Percentiles rank a stretch among this genome's conserved stretches.
Evolutionary conservation across 2,797 vertebrate genomes (phyloP).

Genomic region (Hoplostethus atlanticus): DNA sequence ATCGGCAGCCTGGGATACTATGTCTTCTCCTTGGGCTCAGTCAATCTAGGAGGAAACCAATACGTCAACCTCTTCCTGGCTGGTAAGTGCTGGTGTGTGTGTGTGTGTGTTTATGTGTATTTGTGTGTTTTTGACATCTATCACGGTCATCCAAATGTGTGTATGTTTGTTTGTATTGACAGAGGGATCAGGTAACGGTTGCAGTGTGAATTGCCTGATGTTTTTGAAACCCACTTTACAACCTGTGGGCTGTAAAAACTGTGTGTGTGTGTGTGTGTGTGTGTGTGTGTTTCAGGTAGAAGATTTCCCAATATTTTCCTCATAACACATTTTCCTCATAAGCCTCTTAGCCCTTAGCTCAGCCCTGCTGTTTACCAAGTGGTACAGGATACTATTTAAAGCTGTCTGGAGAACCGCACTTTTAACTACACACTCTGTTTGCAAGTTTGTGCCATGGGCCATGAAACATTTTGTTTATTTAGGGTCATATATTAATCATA

Average conservation of each 20-base stretch:
- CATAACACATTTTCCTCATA: background rate
- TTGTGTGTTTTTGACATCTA: slow-evolving; percentile 12
- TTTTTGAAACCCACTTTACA: background rate
- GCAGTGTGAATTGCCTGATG: background rate
- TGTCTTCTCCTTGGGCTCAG: slow-evolving; percentile 91
- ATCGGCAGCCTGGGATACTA: slow-evolving; percentile 95
- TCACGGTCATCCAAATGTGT: background rate
- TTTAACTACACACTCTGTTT: background rate
- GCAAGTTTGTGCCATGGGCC: background rate
- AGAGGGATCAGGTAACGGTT: background rate
- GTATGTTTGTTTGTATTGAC: background rate
- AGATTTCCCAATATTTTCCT: background rate
- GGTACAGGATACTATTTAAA: background rate
- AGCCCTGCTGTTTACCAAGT: background rate
- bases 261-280: background rate
- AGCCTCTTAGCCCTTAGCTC: background rate
- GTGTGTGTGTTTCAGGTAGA: background rate
- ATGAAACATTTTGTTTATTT: background rate
- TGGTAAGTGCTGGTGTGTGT: slow-evolving; percentile 80
- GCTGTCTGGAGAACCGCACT: background rate
- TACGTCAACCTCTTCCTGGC: slow-evolving; percentile 93
- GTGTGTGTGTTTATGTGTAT: slow-evolving; percentile 19
- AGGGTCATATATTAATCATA: background rate
- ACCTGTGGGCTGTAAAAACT: slow-evolving; percentile 8
- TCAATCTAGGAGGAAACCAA: slow-evolving; percentile 91